These are phyloP conservation scores for Apocheima hispidaria DNA, from an alignment of 2,888 invertebrate species.

Conservation along the genomic window DNA sequence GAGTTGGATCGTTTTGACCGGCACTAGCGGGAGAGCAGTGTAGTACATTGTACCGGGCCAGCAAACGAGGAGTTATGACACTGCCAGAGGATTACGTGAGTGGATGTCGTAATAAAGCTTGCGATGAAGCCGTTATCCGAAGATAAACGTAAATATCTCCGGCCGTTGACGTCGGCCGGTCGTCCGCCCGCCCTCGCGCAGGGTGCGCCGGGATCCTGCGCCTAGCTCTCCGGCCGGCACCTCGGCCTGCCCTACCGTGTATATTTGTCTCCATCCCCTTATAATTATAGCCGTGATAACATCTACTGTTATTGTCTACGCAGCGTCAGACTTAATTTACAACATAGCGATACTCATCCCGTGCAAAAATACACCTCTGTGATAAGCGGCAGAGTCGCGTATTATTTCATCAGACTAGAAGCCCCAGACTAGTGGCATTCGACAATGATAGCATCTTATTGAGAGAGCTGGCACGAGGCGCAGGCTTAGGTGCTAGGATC, in stretches of 20 bases:
- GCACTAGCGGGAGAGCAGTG: slow-evolving; percentile 72
- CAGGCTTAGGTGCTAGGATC: slow-evolving; percentile 57
- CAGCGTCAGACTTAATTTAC: slow-evolving; percentile 40
- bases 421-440: slow-evolving; percentile 31
- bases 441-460: slow-evolving; percentile 48
- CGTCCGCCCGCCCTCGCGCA: slow-evolving; percentile 53
- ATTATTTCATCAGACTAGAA: slow-evolving; percentile 36
- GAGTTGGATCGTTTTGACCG: slow-evolving; percentile 57
- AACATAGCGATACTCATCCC: slow-evolving; percentile 23
- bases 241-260: slow-evolving; percentile 40
- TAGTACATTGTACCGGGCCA: slow-evolving; percentile 80
- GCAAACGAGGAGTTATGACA: slow-evolving; percentile 85
- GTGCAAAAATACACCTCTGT: slow-evolving; percentile 17
- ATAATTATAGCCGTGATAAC: slow-evolving; percentile 57
- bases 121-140: slow-evolving; percentile 86
- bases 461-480: slow-evolving; percentile 47
- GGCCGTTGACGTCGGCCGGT: slow-evolving; percentile 71
- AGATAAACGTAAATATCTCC: slow-evolving; percentile 86
- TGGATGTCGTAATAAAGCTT: slow-evolving; percentile 86
- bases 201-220: slow-evolving; percentile 9
- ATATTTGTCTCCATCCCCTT: slow-evolving; percentile 57
- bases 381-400: slow-evolving; percentile 17
- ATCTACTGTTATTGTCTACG: slow-evolving; percentile 49
- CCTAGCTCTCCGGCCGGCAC: slow-evolving; percentile 40
- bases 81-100: slow-evolving; percentile 85